Evolutionary conservation across 2,797 vertebrate species (phyloP).

Genomic region (Lates japonicus): DNA sequence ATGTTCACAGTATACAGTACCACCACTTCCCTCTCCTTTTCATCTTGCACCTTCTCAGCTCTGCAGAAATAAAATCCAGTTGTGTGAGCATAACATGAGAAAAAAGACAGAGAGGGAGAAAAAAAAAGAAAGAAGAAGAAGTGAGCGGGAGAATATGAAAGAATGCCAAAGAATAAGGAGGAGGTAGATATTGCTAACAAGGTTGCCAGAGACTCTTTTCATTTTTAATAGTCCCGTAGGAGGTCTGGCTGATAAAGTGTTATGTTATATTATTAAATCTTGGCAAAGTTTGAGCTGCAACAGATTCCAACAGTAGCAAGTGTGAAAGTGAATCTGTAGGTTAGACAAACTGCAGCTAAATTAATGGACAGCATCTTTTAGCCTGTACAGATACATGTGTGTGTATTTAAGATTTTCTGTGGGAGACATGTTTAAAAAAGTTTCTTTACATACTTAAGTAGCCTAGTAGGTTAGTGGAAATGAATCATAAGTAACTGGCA

Average conservation of each 20-base stretch:
- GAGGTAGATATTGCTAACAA: constrained; percentile 83
- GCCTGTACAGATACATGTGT: background rate
- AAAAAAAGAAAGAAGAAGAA: constrained; percentile 21
- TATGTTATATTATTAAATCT: constrained; percentile 82
- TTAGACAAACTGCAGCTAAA: constrained; percentile 56
- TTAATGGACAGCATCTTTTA: constrained; percentile 34
- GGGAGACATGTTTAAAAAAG: background rate
- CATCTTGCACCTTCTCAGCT: constrained; percentile 69
- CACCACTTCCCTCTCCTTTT: constrained; percentile 66
- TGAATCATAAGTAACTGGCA: background rate
- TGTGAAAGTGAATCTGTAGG: constrained; percentile 66
- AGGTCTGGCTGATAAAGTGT: constrained; percentile 82
- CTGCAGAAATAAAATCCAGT: constrained; percentile 78
- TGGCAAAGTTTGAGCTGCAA: constrained; percentile 76
- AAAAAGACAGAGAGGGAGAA: constrained; percentile 10
- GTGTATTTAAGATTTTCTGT: background rate
- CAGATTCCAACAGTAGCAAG: constrained; percentile 71
- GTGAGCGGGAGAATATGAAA: constrained; percentile 72
- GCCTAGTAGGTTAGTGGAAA: background rate
- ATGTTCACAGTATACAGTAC: constrained; percentile 55
- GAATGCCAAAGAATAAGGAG: constrained; percentile 74
- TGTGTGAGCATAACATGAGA: constrained; percentile 68
- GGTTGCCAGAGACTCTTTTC: constrained; percentile 85
- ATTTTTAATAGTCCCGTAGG: constrained; percentile 85
- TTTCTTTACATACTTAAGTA: background rate